phyloP scores from a whole-genome alignment of 2,888 invertebrate genomes.

The Synanthedon vespiformis region DNA sequence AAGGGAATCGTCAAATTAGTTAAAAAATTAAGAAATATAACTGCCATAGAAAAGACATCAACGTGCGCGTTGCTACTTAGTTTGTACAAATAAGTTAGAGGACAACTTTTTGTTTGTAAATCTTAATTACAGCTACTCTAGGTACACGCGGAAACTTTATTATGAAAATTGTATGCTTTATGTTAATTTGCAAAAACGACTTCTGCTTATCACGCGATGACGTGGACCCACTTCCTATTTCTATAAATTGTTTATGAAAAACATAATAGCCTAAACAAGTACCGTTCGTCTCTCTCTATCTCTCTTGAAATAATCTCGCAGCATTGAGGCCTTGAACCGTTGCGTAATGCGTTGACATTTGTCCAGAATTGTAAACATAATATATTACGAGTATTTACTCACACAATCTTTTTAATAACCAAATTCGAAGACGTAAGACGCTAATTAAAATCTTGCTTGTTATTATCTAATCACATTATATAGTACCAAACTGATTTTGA shows the following conservation, averaged over 20 bases:
- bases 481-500: no score
- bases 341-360: conserved; percentile 45
- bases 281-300: conserved; percentile 20
- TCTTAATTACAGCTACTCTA: neutral
- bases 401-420: neutral
- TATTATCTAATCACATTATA: no score
- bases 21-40: neutral
- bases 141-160: neutral
- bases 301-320: conserved; percentile 22
- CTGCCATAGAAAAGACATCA: conserved; percentile 18
- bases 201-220: neutral
- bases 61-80: conserved; percentile 10
- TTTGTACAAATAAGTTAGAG: neutral
- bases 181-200: neutral
- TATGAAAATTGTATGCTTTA: neutral
- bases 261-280: conserved; percentile 25
- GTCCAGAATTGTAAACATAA: conserved; percentile 24
- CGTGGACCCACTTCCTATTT: conserved; percentile 1
- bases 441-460: no score
- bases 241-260: conserved; percentile 10
- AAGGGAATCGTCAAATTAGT: no score
- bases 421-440: neutral
- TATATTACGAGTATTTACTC: conserved; percentile 5
- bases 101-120: neutral
- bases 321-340: conserved; percentile 65